Evolutionary conservation across 2,888 invertebrate species (phyloP).

Genomic region (Oligia latruncula): DNA sequence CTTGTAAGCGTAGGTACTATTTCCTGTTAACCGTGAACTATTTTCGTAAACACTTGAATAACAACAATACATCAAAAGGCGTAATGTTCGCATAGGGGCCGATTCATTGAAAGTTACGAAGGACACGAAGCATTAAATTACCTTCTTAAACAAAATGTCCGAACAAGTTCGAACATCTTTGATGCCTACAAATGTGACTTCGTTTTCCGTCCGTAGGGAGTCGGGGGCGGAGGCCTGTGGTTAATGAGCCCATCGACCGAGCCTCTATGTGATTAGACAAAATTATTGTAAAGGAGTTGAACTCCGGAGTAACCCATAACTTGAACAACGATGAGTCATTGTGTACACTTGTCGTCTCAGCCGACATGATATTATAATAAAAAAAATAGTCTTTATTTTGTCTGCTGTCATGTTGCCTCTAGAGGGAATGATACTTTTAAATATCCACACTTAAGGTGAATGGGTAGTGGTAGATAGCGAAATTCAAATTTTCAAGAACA

Average conservation of each 20-base stretch:
- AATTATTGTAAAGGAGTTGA: slow-evolving; percentile 25
- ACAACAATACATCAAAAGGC: neutral
- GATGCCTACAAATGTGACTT: neutral
- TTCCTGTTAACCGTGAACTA: neutral
- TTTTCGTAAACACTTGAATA: neutral
- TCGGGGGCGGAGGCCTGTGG: neutral
- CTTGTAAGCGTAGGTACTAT: neutral
- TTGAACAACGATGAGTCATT: slow-evolving; percentile 4
- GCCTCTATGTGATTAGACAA: slow-evolving; percentile 25
- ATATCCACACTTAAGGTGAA: neutral
- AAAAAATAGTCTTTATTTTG: neutral
- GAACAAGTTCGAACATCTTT: neutral
- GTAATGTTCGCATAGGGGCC: neutral
- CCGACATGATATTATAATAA: neutral
- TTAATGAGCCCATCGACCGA: slow-evolving; percentile 26
- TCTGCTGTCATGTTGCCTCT: too few relatives aligned
- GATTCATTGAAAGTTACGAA: slow-evolving; percentile 10
- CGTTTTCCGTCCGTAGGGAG: neutral
- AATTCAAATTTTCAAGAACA: too few relatives aligned
- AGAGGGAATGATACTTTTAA: neutral
- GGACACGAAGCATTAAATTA: neutral
- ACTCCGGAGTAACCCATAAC: slow-evolving; percentile 22
- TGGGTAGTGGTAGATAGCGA: too few relatives aligned
- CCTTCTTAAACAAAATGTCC: neutral
- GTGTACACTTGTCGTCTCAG: neutral